Conservation (phyloP, 2,113 vertebrate genomes). For the Kryptolebias marmoratus region DNA sequence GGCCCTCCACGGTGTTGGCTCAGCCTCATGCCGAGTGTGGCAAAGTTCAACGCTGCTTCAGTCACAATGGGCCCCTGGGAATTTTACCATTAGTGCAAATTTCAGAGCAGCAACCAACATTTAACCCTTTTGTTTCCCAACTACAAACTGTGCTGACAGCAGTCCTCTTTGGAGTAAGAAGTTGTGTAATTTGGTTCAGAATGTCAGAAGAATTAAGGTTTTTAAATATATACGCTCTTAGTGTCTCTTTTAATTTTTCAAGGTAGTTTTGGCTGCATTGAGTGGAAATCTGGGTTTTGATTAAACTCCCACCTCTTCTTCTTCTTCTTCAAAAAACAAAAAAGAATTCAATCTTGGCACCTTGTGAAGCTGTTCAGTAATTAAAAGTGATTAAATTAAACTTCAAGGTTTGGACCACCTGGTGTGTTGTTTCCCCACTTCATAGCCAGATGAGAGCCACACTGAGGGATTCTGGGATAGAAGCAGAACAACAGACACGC, state of each 20-base stretch:
- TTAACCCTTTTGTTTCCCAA: slow-evolving; percentile 32
- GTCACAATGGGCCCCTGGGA: slow-evolving; percentile 39
- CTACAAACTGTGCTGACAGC: slow-evolving; percentile 7
- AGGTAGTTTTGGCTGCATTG: slow-evolving; percentile 54
- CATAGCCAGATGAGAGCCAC: slow-evolving; percentile 23
- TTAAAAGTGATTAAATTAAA: slow-evolving; percentile 29
- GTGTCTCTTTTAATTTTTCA: slow-evolving; percentile 35
- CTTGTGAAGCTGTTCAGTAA: slow-evolving; percentile 27
- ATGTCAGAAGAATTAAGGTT: slow-evolving; percentile 33
- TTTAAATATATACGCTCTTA: slow-evolving; percentile 51
- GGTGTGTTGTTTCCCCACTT: slow-evolving; percentile 10
- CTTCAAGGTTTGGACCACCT: not conserved
- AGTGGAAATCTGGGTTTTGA: slow-evolving; percentile 38
- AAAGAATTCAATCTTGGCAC: slow-evolving; percentile 33
- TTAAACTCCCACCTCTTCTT: slow-evolving; percentile 9
- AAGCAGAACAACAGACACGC: slow-evolving; percentile 19
- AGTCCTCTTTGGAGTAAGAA: not conserved
- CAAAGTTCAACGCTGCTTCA: slow-evolving; percentile 53
- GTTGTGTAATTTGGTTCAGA: slow-evolving; percentile 27
- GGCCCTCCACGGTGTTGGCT: slow-evolving; percentile 19
- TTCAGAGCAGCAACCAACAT: slow-evolving; percentile 34
- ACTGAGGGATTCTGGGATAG: slow-evolving; percentile 16
- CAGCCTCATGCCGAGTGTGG: slow-evolving; percentile 47
- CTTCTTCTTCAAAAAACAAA: not conserved
- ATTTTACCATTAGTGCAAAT: slow-evolving; percentile 50